phyloP scores from a whole-genome alignment of 2,888 invertebrate genomes.

The Ichneumoninae sp. region DNA sequence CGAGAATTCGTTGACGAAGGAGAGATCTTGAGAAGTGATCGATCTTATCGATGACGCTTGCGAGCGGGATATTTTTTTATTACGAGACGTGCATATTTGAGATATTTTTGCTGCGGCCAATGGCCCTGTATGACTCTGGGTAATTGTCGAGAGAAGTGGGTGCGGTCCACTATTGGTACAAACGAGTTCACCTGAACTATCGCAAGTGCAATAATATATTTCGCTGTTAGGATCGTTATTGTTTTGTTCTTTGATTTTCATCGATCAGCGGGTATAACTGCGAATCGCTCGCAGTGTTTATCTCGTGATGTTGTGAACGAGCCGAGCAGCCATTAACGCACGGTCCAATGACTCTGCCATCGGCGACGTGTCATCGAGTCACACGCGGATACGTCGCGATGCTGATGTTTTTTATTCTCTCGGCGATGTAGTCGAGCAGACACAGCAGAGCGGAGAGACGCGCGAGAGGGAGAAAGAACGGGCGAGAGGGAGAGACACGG shows the following conservation, averaged over 20 bases:
- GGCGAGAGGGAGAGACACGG: background rate
- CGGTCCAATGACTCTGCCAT: conserved; percentile 52
- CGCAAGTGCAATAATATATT: background rate
- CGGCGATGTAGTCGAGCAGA: conserved; percentile 28
- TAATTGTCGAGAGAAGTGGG: conserved; percentile 48
- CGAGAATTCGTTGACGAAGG: background rate
- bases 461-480: background rate
- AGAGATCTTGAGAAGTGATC: background rate
- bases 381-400: conserved; percentile 36
- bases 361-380: conserved; percentile 37
- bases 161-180: conserved; percentile 43
- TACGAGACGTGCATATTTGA: background rate
- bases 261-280: background rate
- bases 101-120: conserved; percentile 17
- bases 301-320: conserved; percentile 16
- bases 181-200: conserved; percentile 11
- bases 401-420: conserved; percentile 34
- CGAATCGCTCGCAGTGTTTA: background rate
- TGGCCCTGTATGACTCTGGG: conserved; percentile 34
- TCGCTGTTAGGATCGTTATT: no score
- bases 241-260: background rate
- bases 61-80: background rate
- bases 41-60: conserved; percentile 1
- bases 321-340: background rate
- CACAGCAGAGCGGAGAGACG: background rate